Evolutionary conservation across 2,797 vertebrate species (phyloP).

Genomic region (Zalophus californianus): DNA sequence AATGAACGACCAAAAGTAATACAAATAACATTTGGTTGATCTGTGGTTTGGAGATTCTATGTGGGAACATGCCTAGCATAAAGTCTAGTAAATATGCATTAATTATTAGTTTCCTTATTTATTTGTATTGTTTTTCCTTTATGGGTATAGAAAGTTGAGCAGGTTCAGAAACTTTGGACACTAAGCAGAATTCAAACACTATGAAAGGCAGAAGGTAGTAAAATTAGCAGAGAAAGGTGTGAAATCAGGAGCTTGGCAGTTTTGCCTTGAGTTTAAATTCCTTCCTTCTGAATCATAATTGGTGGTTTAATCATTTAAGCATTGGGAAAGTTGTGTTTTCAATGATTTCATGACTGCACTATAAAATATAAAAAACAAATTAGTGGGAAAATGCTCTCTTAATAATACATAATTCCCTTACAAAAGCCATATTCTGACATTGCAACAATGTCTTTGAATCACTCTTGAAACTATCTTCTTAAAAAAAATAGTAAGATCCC

Average conservation of each 20-base stretch:
- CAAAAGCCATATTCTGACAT: not conserved
- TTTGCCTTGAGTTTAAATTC: not conserved
- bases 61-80: not conserved
- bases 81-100: not conserved
- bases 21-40: constrained; percentile 20
- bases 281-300: not conserved
- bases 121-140: constrained; percentile 16
- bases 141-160: not conserved
- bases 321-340: not conserved
- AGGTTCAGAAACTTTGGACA: not conserved
- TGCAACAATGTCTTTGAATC: constrained; percentile 25
- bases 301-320: not conserved
- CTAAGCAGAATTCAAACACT: not conserved
- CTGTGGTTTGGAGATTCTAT: not conserved
- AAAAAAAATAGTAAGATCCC: not conserved
- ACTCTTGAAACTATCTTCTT: constrained; percentile 13
- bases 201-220: not conserved
- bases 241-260: constrained; percentile 12
- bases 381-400: not conserved
- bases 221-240: not conserved
- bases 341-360: not conserved
- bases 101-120: not conserved
- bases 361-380: constrained; percentile 47
- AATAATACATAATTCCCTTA: not conserved
- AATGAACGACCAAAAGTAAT: constrained; percentile 25